Conservation (phyloP, 2,797 vertebrate genomes). For the Poeciliopsis infans region DNA sequence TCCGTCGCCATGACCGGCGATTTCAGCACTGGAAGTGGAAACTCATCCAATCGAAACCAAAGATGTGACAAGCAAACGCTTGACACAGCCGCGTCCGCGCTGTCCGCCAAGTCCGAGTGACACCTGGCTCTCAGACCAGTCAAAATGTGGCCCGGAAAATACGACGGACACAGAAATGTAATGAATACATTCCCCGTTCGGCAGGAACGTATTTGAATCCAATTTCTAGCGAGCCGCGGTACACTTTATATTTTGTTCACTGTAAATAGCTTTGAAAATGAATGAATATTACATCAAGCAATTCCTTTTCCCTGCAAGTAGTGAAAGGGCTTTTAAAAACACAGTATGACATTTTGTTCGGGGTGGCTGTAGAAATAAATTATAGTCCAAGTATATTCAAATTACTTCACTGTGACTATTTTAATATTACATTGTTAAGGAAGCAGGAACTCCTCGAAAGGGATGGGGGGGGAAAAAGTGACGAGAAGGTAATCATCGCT, state of each 20-base stretch:
- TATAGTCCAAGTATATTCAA: slow-evolving; percentile 4
- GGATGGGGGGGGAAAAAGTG: neutral
- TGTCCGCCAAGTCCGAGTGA: slow-evolving; percentile 40
- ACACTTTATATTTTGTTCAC: slow-evolving; percentile 43
- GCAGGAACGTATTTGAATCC: slow-evolving; percentile 58
- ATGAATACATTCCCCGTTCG: slow-evolving; percentile 63
- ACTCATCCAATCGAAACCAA: slow-evolving; percentile 43
- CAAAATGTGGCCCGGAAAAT: slow-evolving; percentile 33
- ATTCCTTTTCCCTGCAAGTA: slow-evolving; percentile 1
- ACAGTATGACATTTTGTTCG: slow-evolving; percentile 16
- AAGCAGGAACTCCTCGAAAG: neutral
- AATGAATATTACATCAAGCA: slow-evolving; percentile 52
- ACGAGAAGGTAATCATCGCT: neutral
- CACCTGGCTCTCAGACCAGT: slow-evolving; percentile 24
- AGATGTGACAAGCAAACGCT: slow-evolving; percentile 31
- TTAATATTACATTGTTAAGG: slow-evolving; percentile 7
- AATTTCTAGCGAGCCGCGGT: slow-evolving; percentile 56
- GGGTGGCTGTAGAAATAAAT: slow-evolving; percentile 17
- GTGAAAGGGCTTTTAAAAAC: slow-evolving; percentile 27
- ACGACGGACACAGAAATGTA: slow-evolving; percentile 34
- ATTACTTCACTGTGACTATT: slow-evolving; percentile 8
- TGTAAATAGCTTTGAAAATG: slow-evolving; percentile 47
- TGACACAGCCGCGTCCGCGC: slow-evolving; percentile 43
- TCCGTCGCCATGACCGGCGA: slow-evolving; percentile 51
- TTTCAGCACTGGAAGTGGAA: slow-evolving; percentile 36